phyloP scores from a whole-genome alignment of 2,797 vertebrate species.

The Dendrocincla tyrannina region DNA sequence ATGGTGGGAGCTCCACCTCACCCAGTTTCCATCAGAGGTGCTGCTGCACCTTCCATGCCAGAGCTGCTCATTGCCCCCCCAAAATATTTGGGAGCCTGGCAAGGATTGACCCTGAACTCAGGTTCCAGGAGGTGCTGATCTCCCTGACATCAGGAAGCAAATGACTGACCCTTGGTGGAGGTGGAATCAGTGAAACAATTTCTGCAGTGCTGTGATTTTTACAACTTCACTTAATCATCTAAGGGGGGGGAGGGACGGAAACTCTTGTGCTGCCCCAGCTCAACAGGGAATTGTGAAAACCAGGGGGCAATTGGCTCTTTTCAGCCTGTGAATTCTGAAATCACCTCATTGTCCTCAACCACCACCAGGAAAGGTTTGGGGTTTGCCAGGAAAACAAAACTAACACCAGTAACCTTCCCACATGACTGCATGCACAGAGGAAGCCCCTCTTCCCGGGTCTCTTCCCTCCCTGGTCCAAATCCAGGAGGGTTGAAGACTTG shows the following conservation, averaged over 20 bases:
- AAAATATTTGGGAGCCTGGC: not conserved
- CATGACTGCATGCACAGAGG: constrained; percentile 77
- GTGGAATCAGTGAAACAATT: not conserved
- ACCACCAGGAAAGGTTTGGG: not conserved
- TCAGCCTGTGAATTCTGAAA: not conserved
- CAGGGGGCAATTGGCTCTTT: not conserved
- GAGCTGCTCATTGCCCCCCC: not conserved
- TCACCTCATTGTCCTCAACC: not conserved
- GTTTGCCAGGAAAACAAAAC: constrained; percentile 32
- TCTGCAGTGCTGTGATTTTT: not conserved
- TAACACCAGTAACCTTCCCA: constrained; percentile 76
- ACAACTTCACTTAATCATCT: not conserved
- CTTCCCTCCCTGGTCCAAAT: constrained; percentile 45
- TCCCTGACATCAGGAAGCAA: constrained; percentile 5
- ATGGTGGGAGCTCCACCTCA: not conserved
- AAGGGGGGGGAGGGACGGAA: not conserved
- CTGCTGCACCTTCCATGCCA: not conserved
- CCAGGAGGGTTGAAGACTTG: constrained; percentile 34
- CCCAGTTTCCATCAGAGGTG: not conserved
- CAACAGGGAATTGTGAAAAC: not conserved
- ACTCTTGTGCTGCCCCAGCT: not conserved
- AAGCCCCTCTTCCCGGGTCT: not conserved
- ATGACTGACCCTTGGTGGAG: constrained; percentile 45
- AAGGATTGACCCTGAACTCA: not conserved
- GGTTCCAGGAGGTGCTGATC: not conserved